phyloP scores from a whole-genome alignment of 2,888 invertebrate species.

The Glyphotaelius pellucidus region DNA sequence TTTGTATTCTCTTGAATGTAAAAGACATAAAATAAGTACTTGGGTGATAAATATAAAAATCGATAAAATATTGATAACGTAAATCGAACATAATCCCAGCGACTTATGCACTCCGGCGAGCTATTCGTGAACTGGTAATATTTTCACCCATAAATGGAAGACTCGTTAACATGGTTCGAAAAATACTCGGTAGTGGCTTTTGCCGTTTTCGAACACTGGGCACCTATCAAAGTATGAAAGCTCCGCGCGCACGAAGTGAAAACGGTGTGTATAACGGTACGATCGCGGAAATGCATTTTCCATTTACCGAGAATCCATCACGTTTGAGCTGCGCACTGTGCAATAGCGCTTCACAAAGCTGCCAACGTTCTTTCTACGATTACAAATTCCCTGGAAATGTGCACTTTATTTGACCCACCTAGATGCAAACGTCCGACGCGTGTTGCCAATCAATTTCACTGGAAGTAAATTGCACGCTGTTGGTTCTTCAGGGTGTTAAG shows the following conservation, averaged over 20 bases:
- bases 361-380: constrained; percentile 13
- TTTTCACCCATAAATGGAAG: neutral
- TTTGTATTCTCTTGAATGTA: neutral
- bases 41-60: neutral
- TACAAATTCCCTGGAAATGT: constrained; percentile 12
- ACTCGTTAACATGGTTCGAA: neutral
- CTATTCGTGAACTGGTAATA: too few relatives aligned
- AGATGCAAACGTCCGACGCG: neutral
- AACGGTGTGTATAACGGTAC: neutral
- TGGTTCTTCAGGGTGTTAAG: neutral
- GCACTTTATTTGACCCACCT: constrained; percentile 37
- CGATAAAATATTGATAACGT: neutral
- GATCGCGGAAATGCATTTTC: constrained; percentile 19
- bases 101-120: neutral
- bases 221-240: neutral
- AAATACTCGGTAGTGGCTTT: neutral
- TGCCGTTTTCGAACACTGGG: neutral
- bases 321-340: constrained; percentile 8
- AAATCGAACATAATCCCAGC: neutral
- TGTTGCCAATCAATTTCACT: neutral
- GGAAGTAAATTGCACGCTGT: neutral
- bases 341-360: neutral
- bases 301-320: constrained; percentile 38
- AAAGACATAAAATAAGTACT: neutral
- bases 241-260: neutral